Evolutionary conservation across 2,113 vertebrate species (phyloP), one percentile per base, ranked within the genome.

Genomic region (Apodemus speciosus): DNA sequence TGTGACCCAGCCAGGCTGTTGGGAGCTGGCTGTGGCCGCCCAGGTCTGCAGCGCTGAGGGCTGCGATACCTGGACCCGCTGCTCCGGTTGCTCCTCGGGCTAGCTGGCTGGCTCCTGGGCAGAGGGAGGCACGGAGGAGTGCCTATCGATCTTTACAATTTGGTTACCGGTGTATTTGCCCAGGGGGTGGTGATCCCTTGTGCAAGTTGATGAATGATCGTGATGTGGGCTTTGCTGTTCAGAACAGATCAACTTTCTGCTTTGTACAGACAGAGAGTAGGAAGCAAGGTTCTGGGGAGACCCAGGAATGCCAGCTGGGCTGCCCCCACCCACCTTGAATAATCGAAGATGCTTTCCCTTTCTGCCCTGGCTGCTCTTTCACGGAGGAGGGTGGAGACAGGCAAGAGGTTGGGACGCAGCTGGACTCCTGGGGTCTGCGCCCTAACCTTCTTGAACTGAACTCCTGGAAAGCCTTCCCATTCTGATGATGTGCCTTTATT

Each of bases 401-500:
- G 43, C 53, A 62, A 85, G n/a, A 69, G 35, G 3, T 56, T 95
- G 94, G 2, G 30, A 58, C 60, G 77, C 69, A 90, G 14, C n/a
- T 62, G 86, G 49, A 80, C 76, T 88, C 66, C 64, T 84, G 51
- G 85, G 40, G 87, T 94, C 94, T 27, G 60, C 43, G 62, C 71
- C 69, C 35, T 89, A 85, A 46, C 53, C 89, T 88, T 51, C 9
- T 81, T 88, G 71, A 40, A 75, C 62, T 92, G 46, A 71, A n/a
- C 76, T 80, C 9, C 60, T 94, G 91, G 88, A 93, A 95, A 97
- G 97, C 95, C 93, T 79, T 95, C 94, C 71, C 94, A 95, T 98
- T 98, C 98, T 99, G 97, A 99, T 98, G 97, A 98, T 99, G 98
- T 98, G 97, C 97, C 97, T 97, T 97, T 99, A 98, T 99, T 98